A percentile compares a stretch with the other conserved stretches of the same genome.
phyloP scores from a whole-genome alignment of 1,140 invertebrate species.

The Ceratina australensis region DNA sequence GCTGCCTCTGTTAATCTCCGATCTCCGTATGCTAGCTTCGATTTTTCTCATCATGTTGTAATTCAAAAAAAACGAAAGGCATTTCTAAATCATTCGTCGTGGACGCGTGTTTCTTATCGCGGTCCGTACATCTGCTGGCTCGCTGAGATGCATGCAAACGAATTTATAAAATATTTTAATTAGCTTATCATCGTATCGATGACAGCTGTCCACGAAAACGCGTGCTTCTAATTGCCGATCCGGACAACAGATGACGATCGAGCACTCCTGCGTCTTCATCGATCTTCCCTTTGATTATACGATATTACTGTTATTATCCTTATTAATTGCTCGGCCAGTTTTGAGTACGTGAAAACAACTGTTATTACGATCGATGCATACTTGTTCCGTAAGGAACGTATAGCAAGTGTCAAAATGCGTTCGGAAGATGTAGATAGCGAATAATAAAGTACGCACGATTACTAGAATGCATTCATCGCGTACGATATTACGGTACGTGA shows the following conservation, averaged over 20 bases:
- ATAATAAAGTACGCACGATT: no score
- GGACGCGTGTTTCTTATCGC: slow-evolving; percentile 62
- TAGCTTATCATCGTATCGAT: slow-evolving; percentile 77
- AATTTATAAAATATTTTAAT: slow-evolving; percentile 79
- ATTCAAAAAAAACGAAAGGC: background rate
- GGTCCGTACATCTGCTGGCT: slow-evolving; percentile 67
- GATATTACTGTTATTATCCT: background rate
- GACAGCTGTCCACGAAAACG: slow-evolving; percentile 74
- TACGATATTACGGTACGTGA: slow-evolving; percentile 5
- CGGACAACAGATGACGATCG: slow-evolving; percentile 31
- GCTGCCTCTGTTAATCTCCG: no score
- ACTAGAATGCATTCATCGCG: background rate
- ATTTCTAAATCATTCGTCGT: background rate
- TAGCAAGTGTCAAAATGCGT: no score
- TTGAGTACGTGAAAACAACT: background rate
- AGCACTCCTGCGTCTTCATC: background rate
- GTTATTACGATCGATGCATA: no score
- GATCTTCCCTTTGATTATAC: background rate
- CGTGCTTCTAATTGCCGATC: slow-evolving; percentile 76
- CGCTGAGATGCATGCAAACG: slow-evolving; percentile 62
- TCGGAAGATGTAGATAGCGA: background rate
- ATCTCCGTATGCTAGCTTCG: background rate
- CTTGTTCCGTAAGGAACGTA: no score
- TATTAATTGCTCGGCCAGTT: background rate
- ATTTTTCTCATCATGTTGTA: background rate